Conservation (phyloP, 1,140 invertebrate genomes). For the Sarcophaga peregrina region DNA sequence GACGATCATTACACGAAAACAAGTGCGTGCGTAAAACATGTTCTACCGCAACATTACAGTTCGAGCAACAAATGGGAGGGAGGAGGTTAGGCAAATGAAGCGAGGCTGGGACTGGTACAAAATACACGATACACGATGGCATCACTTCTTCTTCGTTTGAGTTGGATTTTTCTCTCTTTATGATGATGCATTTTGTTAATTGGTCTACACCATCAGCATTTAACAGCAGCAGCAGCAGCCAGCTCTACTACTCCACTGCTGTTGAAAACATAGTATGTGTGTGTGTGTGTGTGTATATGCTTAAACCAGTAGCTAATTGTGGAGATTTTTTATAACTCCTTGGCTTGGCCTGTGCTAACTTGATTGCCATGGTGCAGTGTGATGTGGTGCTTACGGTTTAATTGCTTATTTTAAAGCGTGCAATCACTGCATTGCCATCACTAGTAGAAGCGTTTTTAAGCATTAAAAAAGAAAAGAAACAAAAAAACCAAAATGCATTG, state of each 20-base stretch:
- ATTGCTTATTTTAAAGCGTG: background rate
- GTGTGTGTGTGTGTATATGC: background rate
- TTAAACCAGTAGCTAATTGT: constrained; percentile 11
- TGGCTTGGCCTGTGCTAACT: too few relatives aligned
- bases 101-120: too few relatives aligned
- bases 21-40: background rate
- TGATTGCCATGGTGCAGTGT: too few relatives aligned
- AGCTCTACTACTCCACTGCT: background rate
- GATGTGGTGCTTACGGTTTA: background rate
- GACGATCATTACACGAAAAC: background rate
- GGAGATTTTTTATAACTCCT: background rate
- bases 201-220: background rate
- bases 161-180: background rate
- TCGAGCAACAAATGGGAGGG: too few relatives aligned
- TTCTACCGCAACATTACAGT: background rate
- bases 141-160: too few relatives aligned
- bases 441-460: background rate
- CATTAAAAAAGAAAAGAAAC: too few relatives aligned
- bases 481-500: background rate
- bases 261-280: background rate
- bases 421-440: background rate
- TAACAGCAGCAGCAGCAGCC: too few relatives aligned
- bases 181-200: constrained; percentile 22
- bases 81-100: too few relatives aligned
- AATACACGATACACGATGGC: too few relatives aligned